Evolutionary conservation across 2,888 invertebrate species (phyloP).

Genomic region (Eledone cirrhosa): DNA sequence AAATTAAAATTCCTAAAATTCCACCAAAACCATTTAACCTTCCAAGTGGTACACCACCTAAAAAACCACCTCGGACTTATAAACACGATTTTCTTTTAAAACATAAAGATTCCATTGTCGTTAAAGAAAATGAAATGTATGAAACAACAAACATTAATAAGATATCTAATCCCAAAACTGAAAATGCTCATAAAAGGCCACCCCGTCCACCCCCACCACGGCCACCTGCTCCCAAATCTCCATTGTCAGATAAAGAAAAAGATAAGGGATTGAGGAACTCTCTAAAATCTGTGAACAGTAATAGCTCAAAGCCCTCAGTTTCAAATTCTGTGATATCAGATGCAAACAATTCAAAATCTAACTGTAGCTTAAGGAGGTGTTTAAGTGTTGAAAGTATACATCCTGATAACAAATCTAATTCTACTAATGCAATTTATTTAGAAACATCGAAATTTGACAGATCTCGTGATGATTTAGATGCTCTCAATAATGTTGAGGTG

Average conservation of each 20-base stretch:
- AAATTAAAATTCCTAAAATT: neutral
- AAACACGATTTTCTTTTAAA: conserved; percentile 56
- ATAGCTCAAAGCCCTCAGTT: neutral
- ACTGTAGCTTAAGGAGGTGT: conserved; percentile 45
- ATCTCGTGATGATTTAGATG: conserved; percentile 34
- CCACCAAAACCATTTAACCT: neutral
- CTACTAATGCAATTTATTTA: conserved; percentile 47
- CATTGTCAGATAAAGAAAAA: conserved; percentile 22
- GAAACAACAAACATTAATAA: neutral
- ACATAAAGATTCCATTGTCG: conserved; percentile 36
- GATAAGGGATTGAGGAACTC: neutral
- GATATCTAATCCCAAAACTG: neutral
- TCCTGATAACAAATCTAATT: conserved; percentile 36
- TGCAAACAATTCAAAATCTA: conserved; percentile 29
- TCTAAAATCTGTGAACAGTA: neutral
- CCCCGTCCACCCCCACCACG: conserved; percentile 28
- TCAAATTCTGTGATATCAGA: conserved; percentile 14
- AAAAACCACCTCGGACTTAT: conserved; percentile 44
- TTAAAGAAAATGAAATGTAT: conserved; percentile 22
- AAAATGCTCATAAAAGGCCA: conserved; percentile 19
- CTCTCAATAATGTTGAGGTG: conserved; percentile 44
- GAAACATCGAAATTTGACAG: conserved; percentile 41
- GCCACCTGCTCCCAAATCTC: neutral
- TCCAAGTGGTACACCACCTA: conserved; percentile 27
- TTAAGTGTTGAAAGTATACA: conserved; percentile 56